These are phyloP conservation scores for Epizoanthus rinbou DNA, from an alignment of 92 coral and sea anemone genomes.

Conservation along the genomic window DNA sequence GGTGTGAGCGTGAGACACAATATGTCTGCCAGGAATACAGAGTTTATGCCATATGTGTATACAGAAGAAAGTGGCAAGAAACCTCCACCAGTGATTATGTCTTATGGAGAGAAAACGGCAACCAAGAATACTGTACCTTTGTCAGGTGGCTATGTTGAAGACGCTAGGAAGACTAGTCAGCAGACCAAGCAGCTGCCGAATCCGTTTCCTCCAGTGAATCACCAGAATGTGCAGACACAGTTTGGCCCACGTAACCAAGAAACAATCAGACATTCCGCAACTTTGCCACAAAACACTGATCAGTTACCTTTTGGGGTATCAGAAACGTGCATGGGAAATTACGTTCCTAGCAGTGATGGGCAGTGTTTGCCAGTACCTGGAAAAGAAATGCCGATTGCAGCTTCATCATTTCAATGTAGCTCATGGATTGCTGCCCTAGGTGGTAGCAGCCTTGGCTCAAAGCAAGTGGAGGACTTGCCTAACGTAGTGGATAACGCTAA, in stretches of 20 bases:
- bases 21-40: not conserved
- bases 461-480: slow-evolving; percentile 25
- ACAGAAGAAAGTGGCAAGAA: not conserved
- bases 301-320: slow-evolving; percentile 34
- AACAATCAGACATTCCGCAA: not conserved
- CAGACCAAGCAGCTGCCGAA: not conserved
- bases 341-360: not conserved
- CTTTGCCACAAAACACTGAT: slow-evolving; percentile 1
- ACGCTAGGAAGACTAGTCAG: not conserved
- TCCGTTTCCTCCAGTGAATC: not conserved
- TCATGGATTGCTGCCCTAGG: not conserved
- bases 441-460: slow-evolving; percentile 14
- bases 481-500: not conserved
- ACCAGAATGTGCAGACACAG: not conserved
- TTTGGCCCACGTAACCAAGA: not conserved
- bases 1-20: not conserved
- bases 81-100: not conserved
- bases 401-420: slow-evolving; percentile 10
- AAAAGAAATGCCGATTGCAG: not conserved
- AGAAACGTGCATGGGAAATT: slow-evolving; percentile 20
- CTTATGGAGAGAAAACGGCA: not conserved
- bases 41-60: not conserved
- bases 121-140: not conserved
- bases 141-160: not conserved
- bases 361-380: not conserved